A percentile compares a stretch with the other conserved stretches of the same genome.
Conservation (phyloP, 1,140 invertebrate genomes). For the Proctacanthus coquilletti region DNA sequence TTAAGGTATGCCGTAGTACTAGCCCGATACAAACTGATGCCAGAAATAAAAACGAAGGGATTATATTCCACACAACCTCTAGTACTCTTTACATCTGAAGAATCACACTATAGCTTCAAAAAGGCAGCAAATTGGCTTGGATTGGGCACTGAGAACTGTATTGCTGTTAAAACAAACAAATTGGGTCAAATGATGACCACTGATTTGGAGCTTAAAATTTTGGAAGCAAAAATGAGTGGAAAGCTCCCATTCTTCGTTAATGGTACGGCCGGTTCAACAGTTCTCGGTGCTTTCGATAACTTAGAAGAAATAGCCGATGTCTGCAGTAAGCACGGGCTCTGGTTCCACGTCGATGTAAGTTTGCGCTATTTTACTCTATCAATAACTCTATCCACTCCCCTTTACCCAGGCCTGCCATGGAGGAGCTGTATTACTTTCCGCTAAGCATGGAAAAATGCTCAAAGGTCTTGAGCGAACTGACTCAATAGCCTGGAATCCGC, state of each 20-base stretch:
- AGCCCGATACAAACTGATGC: constrained; percentile 57
- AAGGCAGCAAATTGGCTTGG: constrained; percentile 69
- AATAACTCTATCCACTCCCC: neutral
- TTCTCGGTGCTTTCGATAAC: constrained; percentile 74
- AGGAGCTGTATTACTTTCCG: constrained; percentile 37
- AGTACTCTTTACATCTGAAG: constrained; percentile 57
- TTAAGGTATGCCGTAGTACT: constrained; percentile 51
- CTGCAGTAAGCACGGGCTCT: constrained; percentile 45
- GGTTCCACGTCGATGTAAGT: constrained; percentile 76
- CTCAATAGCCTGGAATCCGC: constrained; percentile 86
- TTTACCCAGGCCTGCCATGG: constrained; percentile 59
- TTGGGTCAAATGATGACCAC: constrained; percentile 45
- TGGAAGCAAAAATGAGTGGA: constrained; percentile 29
- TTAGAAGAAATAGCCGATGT: constrained; percentile 53
- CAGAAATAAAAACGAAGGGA: constrained; percentile 57
- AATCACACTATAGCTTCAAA: constrained; percentile 76
- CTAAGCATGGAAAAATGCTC: constrained; percentile 14
- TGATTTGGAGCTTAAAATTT: constrained; percentile 39
- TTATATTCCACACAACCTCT: constrained; percentile 40
- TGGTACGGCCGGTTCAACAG: constrained; percentile 59
- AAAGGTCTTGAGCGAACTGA: constrained; percentile 33
- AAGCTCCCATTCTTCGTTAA: constrained; percentile 51
- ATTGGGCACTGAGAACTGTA: constrained; percentile 58
- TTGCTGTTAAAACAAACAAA: constrained; percentile 49
- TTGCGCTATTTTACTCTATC: constrained; percentile 2